Conservation (phyloP, 2,797 vertebrate species). For the Astyanax mexicanus region DNA sequence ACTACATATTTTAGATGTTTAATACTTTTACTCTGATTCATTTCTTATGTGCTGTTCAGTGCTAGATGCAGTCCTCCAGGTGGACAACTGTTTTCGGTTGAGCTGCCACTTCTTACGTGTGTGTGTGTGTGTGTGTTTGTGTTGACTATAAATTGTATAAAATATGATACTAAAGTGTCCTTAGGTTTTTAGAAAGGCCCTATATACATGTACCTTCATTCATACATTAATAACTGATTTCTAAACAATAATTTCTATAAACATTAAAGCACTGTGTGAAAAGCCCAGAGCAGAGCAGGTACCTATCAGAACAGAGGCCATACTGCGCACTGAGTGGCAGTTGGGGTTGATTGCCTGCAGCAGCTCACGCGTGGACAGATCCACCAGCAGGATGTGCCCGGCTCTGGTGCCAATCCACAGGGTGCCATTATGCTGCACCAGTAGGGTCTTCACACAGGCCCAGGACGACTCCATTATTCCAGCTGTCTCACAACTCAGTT, state of each 20-base stretch:
- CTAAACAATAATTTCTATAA: neutral
- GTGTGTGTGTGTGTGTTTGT: too few relatives aligned
- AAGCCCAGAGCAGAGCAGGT: conserved; percentile 58
- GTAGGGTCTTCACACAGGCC: conserved; percentile 88
- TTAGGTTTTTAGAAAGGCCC: too few relatives aligned
- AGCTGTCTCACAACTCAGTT: conserved; percentile 61
- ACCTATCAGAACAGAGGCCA: conserved; percentile 84
- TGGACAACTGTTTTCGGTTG: too few relatives aligned
- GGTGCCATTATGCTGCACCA: conserved; percentile 86
- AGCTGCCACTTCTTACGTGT: too few relatives aligned
- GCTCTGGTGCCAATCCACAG: conserved; percentile 94
- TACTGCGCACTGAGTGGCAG: conserved; percentile 85
- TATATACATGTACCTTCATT: too few relatives aligned
- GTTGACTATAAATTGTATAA: too few relatives aligned
- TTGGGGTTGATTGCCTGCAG: conserved; percentile 81
- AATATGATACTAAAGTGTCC: too few relatives aligned
- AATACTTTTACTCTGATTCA: too few relatives aligned
- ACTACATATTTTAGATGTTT: too few relatives aligned
- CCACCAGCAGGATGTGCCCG: conserved; percentile 89
- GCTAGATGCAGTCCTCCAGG: too few relatives aligned
- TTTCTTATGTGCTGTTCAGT: too few relatives aligned
- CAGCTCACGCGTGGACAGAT: conserved; percentile 83
- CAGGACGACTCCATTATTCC: conserved; percentile 70
- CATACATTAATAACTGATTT: too few relatives aligned
- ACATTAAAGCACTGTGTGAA: neutral